Percentiles rank a stretch among this genome's conserved stretches.
Conservation (phyloP, 2,113 vertebrate species). For the Xenus cinereus region DNA sequence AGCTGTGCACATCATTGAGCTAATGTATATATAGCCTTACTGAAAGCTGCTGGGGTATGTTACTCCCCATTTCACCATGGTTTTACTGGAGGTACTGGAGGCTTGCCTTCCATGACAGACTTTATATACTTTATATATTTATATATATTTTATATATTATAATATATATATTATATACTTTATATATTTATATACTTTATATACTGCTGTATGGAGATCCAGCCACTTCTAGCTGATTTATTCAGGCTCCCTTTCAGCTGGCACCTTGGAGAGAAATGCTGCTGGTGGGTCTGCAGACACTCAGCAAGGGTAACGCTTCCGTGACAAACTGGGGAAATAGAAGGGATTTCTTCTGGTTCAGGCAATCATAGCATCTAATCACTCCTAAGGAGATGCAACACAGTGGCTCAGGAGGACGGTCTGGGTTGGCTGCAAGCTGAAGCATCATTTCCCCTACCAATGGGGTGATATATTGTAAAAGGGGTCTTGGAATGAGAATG, state of each 20-base stretch:
- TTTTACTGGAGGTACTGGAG: background rate
- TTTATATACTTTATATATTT: too few species aligned
- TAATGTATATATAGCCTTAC: background rate
- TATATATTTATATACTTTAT: too few species aligned
- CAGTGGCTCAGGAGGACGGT: background rate
- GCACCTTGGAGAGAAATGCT: background rate
- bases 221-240: background rate
- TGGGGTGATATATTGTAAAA: background rate
- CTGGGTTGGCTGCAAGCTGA: background rate
- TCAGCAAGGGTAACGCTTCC: background rate
- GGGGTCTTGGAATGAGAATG: background rate
- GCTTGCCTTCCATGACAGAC: background rate
- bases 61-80: background rate
- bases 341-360: background rate
- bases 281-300: background rate
- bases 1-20: background rate
- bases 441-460: background rate
- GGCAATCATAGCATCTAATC: background rate
- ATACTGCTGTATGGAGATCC: background rate
- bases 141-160: too few species aligned
- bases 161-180: too few species aligned
- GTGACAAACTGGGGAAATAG: background rate
- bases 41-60: background rate
- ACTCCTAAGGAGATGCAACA: background rate
- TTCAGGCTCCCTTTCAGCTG: background rate